phyloP scores from a whole-genome alignment of 2,797 vertebrate genomes.

The Neomorphus geoffroyi region DNA sequence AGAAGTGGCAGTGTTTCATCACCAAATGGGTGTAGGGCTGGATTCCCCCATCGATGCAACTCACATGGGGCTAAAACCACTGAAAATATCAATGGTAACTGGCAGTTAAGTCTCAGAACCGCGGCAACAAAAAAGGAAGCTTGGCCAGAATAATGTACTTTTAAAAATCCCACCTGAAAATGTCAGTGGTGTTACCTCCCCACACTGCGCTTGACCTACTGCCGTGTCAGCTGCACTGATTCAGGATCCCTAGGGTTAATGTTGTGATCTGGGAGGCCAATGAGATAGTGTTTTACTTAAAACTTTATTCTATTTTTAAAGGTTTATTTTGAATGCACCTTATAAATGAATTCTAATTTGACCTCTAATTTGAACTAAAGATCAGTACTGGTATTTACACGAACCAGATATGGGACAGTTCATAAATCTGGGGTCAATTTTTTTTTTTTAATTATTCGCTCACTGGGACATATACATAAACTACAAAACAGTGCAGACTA shows the following conservation, averaged over 20 bases:
- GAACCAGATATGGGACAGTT: constrained; percentile 2
- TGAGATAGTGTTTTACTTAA: not conserved
- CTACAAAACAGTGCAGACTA: not conserved
- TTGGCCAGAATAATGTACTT: not conserved
- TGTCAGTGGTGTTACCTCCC: not conserved
- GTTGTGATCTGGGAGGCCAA: not conserved
- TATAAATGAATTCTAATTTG: constrained; percentile 63
- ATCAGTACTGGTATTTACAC: not conserved
- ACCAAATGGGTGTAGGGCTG: fast-evolving
- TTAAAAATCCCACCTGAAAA: not conserved
- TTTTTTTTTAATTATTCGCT: constrained; percentile 44
- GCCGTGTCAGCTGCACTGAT: fast-evolving
- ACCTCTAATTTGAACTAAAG: constrained; percentile 54
- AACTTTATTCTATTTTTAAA: constrained; percentile 3
- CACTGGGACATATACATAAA: constrained; percentile 45
- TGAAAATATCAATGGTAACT: fast-evolving
- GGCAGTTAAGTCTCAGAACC: not conserved
- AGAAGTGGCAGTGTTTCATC: not conserved
- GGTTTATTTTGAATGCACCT: constrained; percentile 53
- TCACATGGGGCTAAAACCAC: not conserved
- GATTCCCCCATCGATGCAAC: not conserved
- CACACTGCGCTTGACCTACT: fast-evolving
- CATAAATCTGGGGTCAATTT: constrained; percentile 9
- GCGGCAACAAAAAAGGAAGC: not conserved
- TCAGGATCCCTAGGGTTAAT: not conserved